These are phyloP conservation scores for Turritopsis rubra DNA, from an alignment of 30 jellyfish, hydroid and myxozoan genomes.

Conservation along the genomic window DNA sequence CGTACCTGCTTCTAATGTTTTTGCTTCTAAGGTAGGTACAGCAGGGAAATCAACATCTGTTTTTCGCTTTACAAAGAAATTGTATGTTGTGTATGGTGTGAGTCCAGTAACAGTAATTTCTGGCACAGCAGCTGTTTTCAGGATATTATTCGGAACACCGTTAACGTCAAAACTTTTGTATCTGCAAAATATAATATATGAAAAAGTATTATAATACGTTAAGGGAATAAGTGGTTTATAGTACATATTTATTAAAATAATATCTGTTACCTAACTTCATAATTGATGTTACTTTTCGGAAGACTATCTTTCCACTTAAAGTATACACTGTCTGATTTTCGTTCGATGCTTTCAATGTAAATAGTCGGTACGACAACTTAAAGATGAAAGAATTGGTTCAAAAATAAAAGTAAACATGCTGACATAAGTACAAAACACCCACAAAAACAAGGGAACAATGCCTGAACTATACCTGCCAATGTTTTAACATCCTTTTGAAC, in stretches of 20 bases:
- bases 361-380: constrained; percentile 32
- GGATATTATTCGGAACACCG: constrained; percentile 38
- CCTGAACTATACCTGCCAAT: constrained; percentile 29
- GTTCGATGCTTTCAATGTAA: constrained; percentile 24
- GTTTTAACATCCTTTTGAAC: constrained; percentile 19
- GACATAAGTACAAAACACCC: not conserved
- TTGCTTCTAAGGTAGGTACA: constrained; percentile 28
- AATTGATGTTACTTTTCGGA: constrained; percentile 3
- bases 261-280: constrained; percentile 1
- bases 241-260: not conserved
- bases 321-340: constrained; percentile 28
- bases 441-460: no score
- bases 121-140: constrained; percentile 27
- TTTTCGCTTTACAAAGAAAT: constrained; percentile 39
- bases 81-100: constrained; percentile 66
- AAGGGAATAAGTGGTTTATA: not conserved
- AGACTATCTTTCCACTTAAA: constrained; percentile 65
- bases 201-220: not conserved
- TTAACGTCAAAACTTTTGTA: constrained; percentile 49
- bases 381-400: not conserved
- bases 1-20: constrained; percentile 62
- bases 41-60: constrained; percentile 39
- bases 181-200: not conserved
- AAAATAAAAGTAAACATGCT: not conserved
- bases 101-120: constrained; percentile 40